A percentile compares a stretch with the other conserved stretches of the same genome.
Evolutionary conservation across 2,113 vertebrate genomes (phyloP).

Genomic region (Bubalus kerabau): DNA sequence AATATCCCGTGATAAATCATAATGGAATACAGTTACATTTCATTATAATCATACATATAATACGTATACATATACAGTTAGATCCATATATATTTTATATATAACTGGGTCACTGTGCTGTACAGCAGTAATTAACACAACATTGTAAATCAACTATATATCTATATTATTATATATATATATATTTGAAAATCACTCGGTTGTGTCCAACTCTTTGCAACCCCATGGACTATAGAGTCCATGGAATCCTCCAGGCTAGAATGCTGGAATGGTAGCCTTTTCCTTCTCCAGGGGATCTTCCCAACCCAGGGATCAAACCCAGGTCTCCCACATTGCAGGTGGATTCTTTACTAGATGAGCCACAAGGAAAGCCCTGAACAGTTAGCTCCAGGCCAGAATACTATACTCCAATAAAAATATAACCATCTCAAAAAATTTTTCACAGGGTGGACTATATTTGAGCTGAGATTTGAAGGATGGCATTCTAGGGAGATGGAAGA

Average conservation of each 20-base stretch:
- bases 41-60: neutral
- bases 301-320: neutral
- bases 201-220: neutral
- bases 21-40: neutral
- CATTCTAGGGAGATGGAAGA: neutral
- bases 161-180: too few relatives aligned
- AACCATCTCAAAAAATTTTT: neutral
- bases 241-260: neutral
- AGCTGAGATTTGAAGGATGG: neutral
- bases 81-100: neutral
- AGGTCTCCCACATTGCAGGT: neutral
- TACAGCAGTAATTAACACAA: neutral
- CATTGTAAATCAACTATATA: neutral
- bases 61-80: neutral
- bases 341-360: neutral
- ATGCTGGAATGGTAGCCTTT: neutral
- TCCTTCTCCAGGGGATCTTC: neutral
- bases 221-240: neutral
- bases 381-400: neutral
- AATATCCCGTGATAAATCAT: neutral
- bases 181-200: neutral
- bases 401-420: neutral
- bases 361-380: neutral
- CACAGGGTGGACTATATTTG: neutral
- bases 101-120: neutral